A percentile compares a stretch with the other conserved stretches of the same genome.
These are phyloP conservation scores for Embidobia sp. DNA, from an alignment of 2,888 invertebrate species.

Conservation along the genomic window DNA sequence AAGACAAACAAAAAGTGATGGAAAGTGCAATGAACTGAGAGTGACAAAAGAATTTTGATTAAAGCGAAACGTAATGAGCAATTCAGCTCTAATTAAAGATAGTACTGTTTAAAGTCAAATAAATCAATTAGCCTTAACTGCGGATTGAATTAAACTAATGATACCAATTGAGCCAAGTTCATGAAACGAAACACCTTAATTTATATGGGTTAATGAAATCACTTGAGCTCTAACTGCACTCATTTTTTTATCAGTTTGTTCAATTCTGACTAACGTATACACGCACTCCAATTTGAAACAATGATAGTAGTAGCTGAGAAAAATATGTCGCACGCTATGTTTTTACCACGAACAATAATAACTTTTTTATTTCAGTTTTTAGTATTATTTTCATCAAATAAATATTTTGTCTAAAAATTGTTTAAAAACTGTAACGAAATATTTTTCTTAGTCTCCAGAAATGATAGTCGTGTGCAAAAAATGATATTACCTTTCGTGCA, in stretches of 20 bases:
- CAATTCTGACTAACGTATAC: constrained; percentile 15
- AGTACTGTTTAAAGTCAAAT: constrained; percentile 40
- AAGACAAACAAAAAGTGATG: neutral
- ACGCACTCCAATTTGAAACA: constrained; percentile 6
- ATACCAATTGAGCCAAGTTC: constrained; percentile 43
- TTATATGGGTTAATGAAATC: constrained; percentile 48
- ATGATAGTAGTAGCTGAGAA: no score
- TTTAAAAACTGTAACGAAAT: no score
- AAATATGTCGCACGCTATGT: no score
- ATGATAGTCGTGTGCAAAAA: constrained; percentile 11
- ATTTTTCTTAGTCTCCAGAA: constrained; percentile 7
- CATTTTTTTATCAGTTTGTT: constrained; percentile 19
- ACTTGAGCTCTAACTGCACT: constrained; percentile 27
- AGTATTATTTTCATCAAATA: no score
- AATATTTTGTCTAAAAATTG: no score
- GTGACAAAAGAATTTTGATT: constrained; percentile 45
- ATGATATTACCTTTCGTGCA: constrained; percentile 44
- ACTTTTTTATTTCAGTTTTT: neutral
- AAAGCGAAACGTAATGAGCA: constrained; percentile 36
- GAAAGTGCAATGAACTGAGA: constrained; percentile 39
- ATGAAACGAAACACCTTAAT: constrained; percentile 29
- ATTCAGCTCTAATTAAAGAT: constrained; percentile 51
- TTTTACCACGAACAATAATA: no score
- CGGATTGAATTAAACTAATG: constrained; percentile 56
- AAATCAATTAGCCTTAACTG: constrained; percentile 49